Percentiles rank a stretch among this genome's conserved stretches.
Conservation (phyloP, 2,113 vertebrate species). For the Danionella cerebrum region DNA sequence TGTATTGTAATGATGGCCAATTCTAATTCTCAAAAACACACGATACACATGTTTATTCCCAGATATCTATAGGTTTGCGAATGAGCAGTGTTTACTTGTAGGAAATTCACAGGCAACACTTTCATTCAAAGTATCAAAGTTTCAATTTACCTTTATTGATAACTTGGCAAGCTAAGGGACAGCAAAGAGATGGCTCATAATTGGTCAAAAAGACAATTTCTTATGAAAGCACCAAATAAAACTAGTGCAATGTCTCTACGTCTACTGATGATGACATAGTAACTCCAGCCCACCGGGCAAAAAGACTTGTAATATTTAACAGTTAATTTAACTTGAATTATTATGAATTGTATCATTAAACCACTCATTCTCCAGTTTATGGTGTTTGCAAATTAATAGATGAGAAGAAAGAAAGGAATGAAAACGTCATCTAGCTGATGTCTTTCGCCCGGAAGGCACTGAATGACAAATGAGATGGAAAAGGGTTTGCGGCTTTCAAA, state of each 20-base stretch:
- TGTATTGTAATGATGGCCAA: no score
- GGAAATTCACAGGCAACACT: constrained; percentile 44
- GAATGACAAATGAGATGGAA: constrained; percentile 20
- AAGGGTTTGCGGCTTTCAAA: constrained; percentile 19
- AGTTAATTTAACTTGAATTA: constrained; percentile 13
- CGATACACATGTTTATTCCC: constrained; percentile 1
- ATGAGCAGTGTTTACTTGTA: constrained; percentile 50
- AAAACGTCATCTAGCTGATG: constrained; percentile 9
- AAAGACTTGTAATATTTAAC: constrained; percentile 24
- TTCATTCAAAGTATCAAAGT: constrained; percentile 50
- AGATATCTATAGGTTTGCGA: constrained; percentile 27
- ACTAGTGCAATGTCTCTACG: constrained; percentile 13
- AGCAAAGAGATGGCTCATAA: constrained; percentile 59
- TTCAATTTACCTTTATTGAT: constrained; percentile 69
- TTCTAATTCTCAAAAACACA: no score
- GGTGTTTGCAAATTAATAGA: constrained; percentile 10
- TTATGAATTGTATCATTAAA: constrained; percentile 13
- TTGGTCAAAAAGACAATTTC: constrained; percentile 43
- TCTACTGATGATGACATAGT: constrained; percentile 1
- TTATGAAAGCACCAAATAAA: constrained; percentile 28
- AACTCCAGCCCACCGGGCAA: constrained; percentile 12
- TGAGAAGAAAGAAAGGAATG: constrained; percentile 4
- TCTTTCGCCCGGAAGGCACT: constrained; percentile 26
- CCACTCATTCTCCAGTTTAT: constrained; percentile 4
- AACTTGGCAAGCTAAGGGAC: constrained; percentile 68